Base-by-base conservation (phyloP, 53 echinoderm and acorn worm species). In the Zoroaster sp. region DNA sequence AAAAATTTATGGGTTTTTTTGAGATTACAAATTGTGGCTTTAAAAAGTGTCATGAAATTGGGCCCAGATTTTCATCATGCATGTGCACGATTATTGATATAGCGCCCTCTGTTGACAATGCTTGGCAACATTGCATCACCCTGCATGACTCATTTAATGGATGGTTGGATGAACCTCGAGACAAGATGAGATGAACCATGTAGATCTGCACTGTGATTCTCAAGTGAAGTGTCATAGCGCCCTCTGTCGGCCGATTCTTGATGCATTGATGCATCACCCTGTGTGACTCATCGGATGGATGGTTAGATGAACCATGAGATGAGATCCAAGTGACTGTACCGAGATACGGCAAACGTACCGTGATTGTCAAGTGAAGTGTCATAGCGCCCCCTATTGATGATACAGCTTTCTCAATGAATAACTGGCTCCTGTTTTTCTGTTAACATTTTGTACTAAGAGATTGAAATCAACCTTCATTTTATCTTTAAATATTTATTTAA, bases 71-170 rank as follows among this genome's bases (percentile, higher is more conserved):
- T 76, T 33, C 18, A 2, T 76, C 5, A 8, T 34, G 30, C 46
- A 42, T 32, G 18, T 63, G 55, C 44, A 53, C 40, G 43, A 30
- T 82, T 28, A 4, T 32, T 83, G 69, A 30, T 83, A 83, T 83
- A 68, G 83, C 68, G 83, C 83, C 83, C 83, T 68, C 83, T 83
- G 30, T 69, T 83, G 83, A n/a, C n/a, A n/a, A n/a, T n/a, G n/a
- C n/a, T n/a, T n/a, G n/a, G n/a, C n/a, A 59, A 25, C 28, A 28
- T 25, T 28, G 63, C 63, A 59, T 59, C 8, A 59, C 28, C 11
- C 11, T 59, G 63, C 9, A 59, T 59, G 63, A 59, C 63, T 59
- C 63, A 59, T 59, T 9, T 21, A 10, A n/a, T n/a, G n/a, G n/a
- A 25, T 59, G 63, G 30, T 28, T 59, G 63, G 63, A 28, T 25